Conservation (phyloP, 2,113 vertebrate species). For the Okapia johnstoni region DNA sequence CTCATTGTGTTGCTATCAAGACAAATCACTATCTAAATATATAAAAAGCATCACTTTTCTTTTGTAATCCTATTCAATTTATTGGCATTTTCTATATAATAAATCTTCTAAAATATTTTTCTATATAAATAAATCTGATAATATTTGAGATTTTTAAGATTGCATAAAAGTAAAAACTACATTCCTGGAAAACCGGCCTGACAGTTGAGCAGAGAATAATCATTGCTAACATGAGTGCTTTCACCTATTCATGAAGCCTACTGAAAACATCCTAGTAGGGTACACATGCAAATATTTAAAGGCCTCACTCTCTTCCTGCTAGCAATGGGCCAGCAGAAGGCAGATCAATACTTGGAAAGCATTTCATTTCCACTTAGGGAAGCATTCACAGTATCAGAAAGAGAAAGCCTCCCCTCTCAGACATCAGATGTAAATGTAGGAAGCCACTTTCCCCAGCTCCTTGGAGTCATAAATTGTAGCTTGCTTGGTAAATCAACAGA, state of each 20-base stretch:
- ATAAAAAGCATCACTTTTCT: not conserved
- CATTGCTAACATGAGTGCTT: not conserved
- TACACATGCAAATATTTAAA: not conserved
- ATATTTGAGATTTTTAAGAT: not conserved
- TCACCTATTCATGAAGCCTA: not conserved
- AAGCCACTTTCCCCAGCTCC: not conserved
- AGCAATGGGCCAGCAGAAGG: not conserved
- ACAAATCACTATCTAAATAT: not conserved
- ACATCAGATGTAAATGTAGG: not conserved
- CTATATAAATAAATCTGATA: not conserved
- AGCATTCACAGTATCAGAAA: not conserved
- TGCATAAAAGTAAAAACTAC: not conserved
- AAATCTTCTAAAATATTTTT: not conserved
- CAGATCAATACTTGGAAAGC: not conserved
- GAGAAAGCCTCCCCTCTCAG: not conserved
- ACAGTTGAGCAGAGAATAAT: not conserved
- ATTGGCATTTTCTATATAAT: not conserved
- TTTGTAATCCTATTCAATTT: not conserved
- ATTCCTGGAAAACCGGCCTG: not conserved
- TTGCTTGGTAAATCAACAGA: not conserved
- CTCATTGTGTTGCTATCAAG: not conserved
- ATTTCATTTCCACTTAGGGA: not conserved
- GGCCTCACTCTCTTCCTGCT: not conserved
- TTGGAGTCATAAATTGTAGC: not conserved
- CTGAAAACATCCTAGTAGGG: not conserved